These are phyloP conservation scores for Xenopus petersii DNA, from an alignment of 2,797 vertebrate species.

Conservation along the genomic window DNA sequence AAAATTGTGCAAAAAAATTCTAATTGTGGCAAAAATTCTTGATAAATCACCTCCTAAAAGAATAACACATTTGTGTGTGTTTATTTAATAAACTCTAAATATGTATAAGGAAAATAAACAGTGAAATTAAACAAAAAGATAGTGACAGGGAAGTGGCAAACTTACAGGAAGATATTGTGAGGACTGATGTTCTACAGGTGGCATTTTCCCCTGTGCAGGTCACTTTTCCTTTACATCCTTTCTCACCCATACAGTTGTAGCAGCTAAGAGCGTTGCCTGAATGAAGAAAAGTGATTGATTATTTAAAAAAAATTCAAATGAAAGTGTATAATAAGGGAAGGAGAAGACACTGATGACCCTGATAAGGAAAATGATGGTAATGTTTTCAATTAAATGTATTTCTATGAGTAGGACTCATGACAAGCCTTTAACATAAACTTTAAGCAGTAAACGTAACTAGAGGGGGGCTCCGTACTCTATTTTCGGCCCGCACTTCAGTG, in stretches of 20 bases:
- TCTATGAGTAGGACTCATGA: background rate
- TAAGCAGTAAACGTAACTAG: background rate
- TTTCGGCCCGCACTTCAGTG: no score
- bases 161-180: background rate
- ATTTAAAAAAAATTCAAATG: background rate
- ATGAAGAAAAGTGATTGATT: background rate
- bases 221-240: background rate
- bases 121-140: no score
- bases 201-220: constrained; percentile 1
- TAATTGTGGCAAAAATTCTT: no score
- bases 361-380: background rate
- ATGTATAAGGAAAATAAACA: no score
- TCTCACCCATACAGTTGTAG: background rate
- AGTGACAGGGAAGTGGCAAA: background rate
- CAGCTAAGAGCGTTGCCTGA: constrained; percentile 9
- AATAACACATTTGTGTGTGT: no score
- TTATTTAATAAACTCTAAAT: no score
- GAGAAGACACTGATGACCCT: background rate
- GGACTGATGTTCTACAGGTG: background rate
- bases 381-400: background rate
- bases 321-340: background rate
- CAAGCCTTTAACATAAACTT: background rate
- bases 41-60: no score
- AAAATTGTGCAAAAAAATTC: no score
- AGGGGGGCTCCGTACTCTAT: no score